A percentile compares a stretch with the other conserved stretches of the same genome.
These are phyloP conservation scores for Diglossa cyanea DNA, from an alignment of 2,797 vertebrate genomes.

Conservation along the genomic window DNA sequence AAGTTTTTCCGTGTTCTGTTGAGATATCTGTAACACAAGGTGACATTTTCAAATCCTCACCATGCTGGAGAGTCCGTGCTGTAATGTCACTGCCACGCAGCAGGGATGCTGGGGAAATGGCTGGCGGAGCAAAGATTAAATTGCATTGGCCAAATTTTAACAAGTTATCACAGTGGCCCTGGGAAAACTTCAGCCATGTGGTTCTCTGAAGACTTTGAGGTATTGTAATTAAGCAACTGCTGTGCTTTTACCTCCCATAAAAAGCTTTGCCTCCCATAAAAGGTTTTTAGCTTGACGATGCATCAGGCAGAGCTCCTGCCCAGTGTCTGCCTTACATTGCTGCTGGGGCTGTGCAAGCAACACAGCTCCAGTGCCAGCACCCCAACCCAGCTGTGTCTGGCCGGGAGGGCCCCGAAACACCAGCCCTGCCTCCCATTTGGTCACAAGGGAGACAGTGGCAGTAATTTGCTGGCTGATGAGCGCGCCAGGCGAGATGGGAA, in stretches of 20 bases:
- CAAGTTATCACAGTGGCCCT: not conserved
- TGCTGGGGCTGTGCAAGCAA: not conserved
- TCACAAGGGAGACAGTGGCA: not conserved
- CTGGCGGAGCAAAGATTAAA: not conserved
- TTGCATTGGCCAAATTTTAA: not conserved
- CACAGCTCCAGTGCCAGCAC: not conserved
- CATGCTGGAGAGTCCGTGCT: fast-evolving
- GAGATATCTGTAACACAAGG: not conserved
- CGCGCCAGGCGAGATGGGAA: not conserved
- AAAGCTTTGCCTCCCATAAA: not conserved
- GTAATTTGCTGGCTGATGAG: not conserved
- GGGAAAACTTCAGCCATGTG: not conserved
- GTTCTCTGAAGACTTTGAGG: not conserved
- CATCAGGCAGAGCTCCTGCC: not conserved
- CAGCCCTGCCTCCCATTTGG: not conserved
- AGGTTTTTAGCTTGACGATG: not conserved
- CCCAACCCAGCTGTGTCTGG: not conserved
- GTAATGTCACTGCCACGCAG: fast-evolving
- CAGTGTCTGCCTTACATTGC: not conserved
- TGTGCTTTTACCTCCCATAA: conserved; percentile 16
- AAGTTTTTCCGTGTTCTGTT: not conserved
- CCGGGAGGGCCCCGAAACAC: not conserved
- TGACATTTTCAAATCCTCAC: not conserved
- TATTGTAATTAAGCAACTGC: conserved; percentile 20
- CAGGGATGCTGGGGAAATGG: not conserved